Percentiles rank a stretch among this genome's conserved stretches.
Conservation (phyloP, 2,797 vertebrate species). For the Arctocebus calabarensis region DNA sequence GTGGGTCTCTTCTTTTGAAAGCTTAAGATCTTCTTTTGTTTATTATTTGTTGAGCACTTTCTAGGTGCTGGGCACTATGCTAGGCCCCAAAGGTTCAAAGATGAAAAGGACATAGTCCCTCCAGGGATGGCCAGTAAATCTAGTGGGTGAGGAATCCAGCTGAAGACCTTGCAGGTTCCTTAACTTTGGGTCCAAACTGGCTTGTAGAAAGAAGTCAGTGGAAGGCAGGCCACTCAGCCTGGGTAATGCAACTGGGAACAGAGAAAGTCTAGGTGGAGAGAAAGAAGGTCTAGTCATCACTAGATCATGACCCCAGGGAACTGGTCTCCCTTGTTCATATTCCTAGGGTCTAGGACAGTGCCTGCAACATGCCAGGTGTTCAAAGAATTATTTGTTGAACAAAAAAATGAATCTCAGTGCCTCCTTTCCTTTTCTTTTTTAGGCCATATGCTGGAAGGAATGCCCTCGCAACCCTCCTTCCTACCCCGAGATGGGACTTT, state of each 20-base stretch:
- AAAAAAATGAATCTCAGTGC: not conserved
- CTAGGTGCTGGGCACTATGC: not conserved
- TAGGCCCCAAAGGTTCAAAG: not conserved
- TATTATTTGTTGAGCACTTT: not conserved
- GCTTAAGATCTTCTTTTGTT: not conserved
- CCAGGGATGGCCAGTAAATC: not conserved
- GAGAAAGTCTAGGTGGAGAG: not conserved
- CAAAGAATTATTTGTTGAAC: conserved; percentile 25
- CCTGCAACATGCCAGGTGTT: not conserved
- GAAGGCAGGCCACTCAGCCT: not conserved
- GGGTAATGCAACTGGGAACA: not conserved
- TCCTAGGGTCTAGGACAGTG: not conserved
- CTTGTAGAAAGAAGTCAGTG: conserved; percentile 2
- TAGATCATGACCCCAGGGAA: not conserved
- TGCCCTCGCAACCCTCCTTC: not conserved
- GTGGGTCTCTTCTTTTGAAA: not conserved
- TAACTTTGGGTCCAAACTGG: not conserved
- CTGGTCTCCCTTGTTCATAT: not conserved
- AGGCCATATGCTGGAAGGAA: conserved; percentile 73
- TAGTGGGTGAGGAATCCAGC: not conserved
- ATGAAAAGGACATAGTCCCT: not conserved
- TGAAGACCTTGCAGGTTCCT: not conserved
- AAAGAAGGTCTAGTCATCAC: not conserved
- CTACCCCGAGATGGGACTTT: not conserved
- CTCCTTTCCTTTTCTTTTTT: not conserved